Percentiles rank a stretch among this genome's conserved stretches.
These are phyloP conservation scores for Xiphophorus couchianus DNA, from an alignment of 2,113 vertebrate species.

Conservation along the genomic window DNA sequence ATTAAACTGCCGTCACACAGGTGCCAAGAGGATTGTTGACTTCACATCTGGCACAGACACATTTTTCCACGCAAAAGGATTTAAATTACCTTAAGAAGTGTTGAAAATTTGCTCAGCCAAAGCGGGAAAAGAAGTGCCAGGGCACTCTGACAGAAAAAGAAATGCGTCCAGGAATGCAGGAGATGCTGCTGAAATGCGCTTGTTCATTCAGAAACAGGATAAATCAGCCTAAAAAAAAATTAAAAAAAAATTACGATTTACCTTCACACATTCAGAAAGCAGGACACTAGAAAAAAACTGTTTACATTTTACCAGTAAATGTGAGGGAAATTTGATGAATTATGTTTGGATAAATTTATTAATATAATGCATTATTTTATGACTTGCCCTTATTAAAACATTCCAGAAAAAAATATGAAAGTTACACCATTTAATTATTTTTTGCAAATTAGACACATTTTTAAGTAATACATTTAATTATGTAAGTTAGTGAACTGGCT, in stretches of 20 bases:
- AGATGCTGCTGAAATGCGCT: neutral
- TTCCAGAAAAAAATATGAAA: neutral
- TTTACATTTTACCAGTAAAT: neutral
- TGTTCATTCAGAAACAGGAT: conserved; percentile 18
- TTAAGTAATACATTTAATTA: too few species aligned
- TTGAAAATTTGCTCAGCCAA: conserved; percentile 28
- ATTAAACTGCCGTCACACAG: conserved; percentile 72
- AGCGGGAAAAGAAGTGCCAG: conserved; percentile 21
- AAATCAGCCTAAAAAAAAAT: neutral
- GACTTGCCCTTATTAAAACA: neutral
- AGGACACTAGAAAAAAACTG: neutral
- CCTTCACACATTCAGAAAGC: neutral
- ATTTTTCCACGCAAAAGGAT: conserved; percentile 40
- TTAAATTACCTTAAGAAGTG: conserved; percentile 53
- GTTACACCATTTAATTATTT: neutral
- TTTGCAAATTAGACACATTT: neutral
- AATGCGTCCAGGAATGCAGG: neutral
- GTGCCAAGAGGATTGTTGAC: conserved; percentile 63
- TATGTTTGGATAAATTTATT: neutral
- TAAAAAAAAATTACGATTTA: conserved; percentile 13
- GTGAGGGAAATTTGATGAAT: neutral
- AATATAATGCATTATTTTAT: neutral
- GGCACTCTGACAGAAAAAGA: conserved; percentile 17
- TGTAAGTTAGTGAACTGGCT: too few species aligned
- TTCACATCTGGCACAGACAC: conserved; percentile 50